Evolutionary conservation across 2,113 vertebrate species (phyloP).

Genomic region (Pimephales promelas): DNA sequence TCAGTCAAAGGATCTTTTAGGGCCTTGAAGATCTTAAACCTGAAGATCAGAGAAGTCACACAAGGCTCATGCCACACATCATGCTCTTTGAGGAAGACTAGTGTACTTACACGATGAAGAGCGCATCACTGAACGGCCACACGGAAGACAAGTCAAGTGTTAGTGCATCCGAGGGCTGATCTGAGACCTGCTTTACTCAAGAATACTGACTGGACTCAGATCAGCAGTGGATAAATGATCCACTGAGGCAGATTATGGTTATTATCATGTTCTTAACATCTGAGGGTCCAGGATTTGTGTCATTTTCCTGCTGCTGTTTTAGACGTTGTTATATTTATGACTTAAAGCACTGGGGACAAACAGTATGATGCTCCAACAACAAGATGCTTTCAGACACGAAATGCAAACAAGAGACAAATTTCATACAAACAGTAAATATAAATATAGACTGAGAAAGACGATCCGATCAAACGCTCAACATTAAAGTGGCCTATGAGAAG

Average conservation of each 20-base stretch:
- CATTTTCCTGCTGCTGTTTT: neutral
- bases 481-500: neutral
- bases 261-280: neutral
- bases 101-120: constrained; percentile 56
- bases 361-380: constrained; percentile 17
- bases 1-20: neutral
- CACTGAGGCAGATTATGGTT: neutral
- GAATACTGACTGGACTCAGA: neutral
- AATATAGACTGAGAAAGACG: constrained; percentile 18
- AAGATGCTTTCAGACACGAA: constrained; percentile 46
- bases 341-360: neutral
- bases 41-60: constrained; percentile 4
- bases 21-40: neutral
- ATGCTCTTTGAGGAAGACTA: constrained; percentile 44
- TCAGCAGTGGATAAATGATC: neutral
- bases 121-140: constrained; percentile 55
- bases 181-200: constrained; percentile 15
- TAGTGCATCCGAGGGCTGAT: constrained; percentile 20
- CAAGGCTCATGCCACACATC: constrained; percentile 51
- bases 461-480: neutral
- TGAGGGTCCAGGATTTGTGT: neutral
- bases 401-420: constrained; percentile 38
- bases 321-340: neutral
- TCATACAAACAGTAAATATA: constrained; percentile 20
- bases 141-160: constrained; percentile 52